These are phyloP conservation scores for Drosophila hawaiiensis DNA, from an alignment of 2,888 invertebrate genomes.

Conservation along the genomic window DNA sequence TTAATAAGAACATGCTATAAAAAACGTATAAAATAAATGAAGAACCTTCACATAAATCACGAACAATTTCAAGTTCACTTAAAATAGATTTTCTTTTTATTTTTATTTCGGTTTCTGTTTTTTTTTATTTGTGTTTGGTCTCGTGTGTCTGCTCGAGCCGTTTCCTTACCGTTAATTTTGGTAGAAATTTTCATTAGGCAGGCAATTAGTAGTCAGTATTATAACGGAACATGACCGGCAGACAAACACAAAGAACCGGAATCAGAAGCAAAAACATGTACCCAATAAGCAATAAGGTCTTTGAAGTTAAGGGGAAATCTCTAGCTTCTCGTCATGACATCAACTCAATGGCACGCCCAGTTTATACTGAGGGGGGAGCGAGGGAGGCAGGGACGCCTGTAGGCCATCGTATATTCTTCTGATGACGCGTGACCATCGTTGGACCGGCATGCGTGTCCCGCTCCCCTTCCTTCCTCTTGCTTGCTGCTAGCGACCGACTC, in stretches of 20 bases:
- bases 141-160: slow-evolving; percentile 22
- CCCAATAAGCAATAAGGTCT: slow-evolving; percentile 46
- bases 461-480: neutral
- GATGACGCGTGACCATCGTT: slow-evolving; percentile 50
- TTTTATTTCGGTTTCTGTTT: neutral
- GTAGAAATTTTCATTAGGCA: slow-evolving; percentile 69
- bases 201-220: slow-evolving; percentile 66
- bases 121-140: neutral
- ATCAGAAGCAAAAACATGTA: slow-evolving; percentile 57
- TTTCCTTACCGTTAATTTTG: slow-evolving; percentile 66
- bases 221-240: slow-evolving; percentile 63
- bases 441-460: slow-evolving; percentile 50
- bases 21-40: slow-evolving; percentile 31
- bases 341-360: slow-evolving; percentile 51
- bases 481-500: slow-evolving; percentile 8
- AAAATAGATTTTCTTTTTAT: slow-evolving; percentile 36
- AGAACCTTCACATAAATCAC: slow-evolving; percentile 30
- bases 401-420: slow-evolving; percentile 10
- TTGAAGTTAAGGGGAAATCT: slow-evolving; percentile 36
- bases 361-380: neutral
- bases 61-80: slow-evolving; percentile 53
- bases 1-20: neutral
- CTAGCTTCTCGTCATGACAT: slow-evolving; percentile 59
- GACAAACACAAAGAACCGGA: slow-evolving; percentile 54
- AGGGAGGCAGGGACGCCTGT: neutral